phyloP scores from a whole-genome alignment of 37 sponge, comb jelly and placozoan species.

The Ianthella basta region DNA sequence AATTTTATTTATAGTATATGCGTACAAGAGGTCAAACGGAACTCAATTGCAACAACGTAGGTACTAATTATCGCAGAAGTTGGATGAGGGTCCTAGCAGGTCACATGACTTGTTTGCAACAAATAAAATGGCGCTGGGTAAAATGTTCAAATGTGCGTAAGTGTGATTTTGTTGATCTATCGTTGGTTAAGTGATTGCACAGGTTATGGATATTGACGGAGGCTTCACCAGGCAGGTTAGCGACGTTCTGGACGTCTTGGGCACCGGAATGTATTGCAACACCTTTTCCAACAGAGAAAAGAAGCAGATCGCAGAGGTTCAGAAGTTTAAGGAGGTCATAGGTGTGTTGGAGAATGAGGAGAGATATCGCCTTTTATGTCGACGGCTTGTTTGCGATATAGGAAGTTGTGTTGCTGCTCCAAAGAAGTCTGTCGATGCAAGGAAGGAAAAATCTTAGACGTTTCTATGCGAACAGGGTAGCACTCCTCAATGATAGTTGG shows the following conservation, averaged over 20 bases:
- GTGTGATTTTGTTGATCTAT: no score
- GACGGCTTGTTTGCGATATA: neutral
- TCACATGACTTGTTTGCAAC: no score
- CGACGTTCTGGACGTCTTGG: constrained; percentile 9
- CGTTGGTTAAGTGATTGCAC: no score
- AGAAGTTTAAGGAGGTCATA: neutral
- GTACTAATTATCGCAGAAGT: no score
- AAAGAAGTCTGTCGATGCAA: neutral
- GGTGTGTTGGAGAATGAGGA: neutral
- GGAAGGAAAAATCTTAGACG: constrained; percentile 6
- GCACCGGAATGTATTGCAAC: neutral
- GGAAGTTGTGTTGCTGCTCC: neutral
- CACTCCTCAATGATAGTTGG: neutral
- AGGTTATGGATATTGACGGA: neutral
- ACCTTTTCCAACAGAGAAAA: constrained; percentile 5
- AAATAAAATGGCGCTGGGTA: no score
- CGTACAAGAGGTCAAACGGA: no score
- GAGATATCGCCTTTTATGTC: neutral
- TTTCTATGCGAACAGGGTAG: neutral
- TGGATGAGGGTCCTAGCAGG: no score
- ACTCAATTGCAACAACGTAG: no score
- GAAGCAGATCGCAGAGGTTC: neutral
- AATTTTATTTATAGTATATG: no score
- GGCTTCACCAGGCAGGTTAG: neutral
- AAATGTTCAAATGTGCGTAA: no score